phyloP scores from a whole-genome alignment of 2,888 invertebrate species.

The Entomobrya multifasciata region DNA sequence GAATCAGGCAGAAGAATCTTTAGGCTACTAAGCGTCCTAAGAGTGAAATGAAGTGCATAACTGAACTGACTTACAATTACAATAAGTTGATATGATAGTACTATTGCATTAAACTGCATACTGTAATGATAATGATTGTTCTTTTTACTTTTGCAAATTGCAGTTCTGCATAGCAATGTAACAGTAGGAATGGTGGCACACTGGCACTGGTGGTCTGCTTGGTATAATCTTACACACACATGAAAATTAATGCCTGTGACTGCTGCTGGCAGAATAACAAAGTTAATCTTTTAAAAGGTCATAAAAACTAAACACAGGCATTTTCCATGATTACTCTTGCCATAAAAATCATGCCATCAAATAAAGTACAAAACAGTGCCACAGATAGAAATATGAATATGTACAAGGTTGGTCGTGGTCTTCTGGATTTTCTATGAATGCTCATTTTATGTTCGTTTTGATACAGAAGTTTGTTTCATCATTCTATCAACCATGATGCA shows the following conservation, averaged over 20 bases:
- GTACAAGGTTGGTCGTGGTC: neutral
- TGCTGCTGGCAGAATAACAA: neutral
- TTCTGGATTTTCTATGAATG: neutral
- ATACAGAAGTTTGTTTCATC: too few relatives aligned
- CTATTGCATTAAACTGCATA: too few relatives aligned
- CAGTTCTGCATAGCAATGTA: neutral
- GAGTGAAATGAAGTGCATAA: too few relatives aligned
- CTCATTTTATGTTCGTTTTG: neutral
- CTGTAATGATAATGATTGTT: neutral
- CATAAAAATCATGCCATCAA: neutral
- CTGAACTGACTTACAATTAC: too few relatives aligned
- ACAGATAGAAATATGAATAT: too few relatives aligned
- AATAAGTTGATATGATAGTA: too few relatives aligned
- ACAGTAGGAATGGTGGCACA: neutral
- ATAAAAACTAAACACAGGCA: slow-evolving; percentile 8
- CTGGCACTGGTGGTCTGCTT: neutral
- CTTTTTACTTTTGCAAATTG: neutral
- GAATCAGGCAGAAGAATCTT: too few relatives aligned
- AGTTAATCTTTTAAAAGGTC: neutral
- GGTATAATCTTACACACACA: neutral
- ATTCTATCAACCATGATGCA: too few relatives aligned
- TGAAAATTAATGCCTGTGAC: neutral
- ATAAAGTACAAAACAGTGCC: neutral
- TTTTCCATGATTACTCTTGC: slow-evolving; percentile 8
- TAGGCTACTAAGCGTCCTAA: too few relatives aligned